Conservation (phyloP, 1,140 invertebrate genomes). For the Dryas iulia region DNA sequence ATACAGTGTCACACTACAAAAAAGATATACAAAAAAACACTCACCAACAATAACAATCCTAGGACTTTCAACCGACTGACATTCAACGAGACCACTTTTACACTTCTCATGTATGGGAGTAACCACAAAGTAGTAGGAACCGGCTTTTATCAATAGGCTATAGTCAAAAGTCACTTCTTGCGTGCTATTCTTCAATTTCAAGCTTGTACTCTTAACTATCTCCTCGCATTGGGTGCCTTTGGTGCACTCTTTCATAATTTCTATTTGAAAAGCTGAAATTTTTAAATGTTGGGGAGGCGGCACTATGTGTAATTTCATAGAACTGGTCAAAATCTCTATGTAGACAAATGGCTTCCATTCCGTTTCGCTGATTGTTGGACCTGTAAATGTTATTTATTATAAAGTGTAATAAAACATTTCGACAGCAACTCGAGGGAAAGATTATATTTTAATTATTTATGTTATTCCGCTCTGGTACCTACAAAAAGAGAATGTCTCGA, state of each 20-base stretch:
- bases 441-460: too few species aligned
- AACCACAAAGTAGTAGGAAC: constrained; percentile 57
- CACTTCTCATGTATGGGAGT: constrained; percentile 55
- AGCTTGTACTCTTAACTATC: constrained; percentile 35
- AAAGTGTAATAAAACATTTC: too few species aligned
- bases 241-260: constrained; percentile 50
- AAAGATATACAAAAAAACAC: constrained; percentile 9
- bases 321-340: constrained; percentile 54
- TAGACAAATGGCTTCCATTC: constrained; percentile 70
- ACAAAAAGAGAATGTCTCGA: too few species aligned
- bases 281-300: constrained; percentile 57
- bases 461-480: too few species aligned
- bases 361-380: constrained; percentile 46
- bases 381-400: constrained; percentile 44
- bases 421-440: too few species aligned
- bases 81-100: constrained; percentile 26
- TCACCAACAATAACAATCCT: constrained; percentile 57
- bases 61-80: constrained; percentile 54
- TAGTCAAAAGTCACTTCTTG: constrained; percentile 59
- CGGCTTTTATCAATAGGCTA: constrained; percentile 47
- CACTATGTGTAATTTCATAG: constrained; percentile 58
- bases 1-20: too few species aligned
- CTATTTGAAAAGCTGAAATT: constrained; percentile 51
- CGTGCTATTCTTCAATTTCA: constrained; percentile 41
- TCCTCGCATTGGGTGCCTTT: constrained; percentile 41